Evolutionary conservation across 2,113 vertebrate genomes (phyloP).

Genomic region (Chionodraco myersi): DNA sequence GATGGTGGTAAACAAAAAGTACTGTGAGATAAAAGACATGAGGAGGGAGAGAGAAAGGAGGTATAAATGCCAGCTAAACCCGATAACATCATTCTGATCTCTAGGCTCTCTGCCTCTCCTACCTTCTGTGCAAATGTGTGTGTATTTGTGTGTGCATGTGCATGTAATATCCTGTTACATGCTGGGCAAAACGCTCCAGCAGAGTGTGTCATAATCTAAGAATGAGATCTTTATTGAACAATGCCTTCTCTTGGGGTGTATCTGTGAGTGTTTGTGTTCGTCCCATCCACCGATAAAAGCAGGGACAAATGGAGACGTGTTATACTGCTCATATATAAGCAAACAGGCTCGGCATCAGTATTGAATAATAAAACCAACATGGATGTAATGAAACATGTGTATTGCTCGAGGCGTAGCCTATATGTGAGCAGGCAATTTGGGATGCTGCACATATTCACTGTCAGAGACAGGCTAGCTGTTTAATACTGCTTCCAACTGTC

Average conservation of each 20-base stretch:
- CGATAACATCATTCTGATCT: constrained; percentile 61
- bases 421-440: background rate
- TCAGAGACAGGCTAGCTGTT: background rate
- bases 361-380: constrained; percentile 29
- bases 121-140: constrained; percentile 3
- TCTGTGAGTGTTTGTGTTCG: constrained; percentile 6
- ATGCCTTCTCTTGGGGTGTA: constrained; percentile 37
- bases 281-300: constrained; percentile 7
- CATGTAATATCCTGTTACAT: constrained; percentile 68
- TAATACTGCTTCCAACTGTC: too few relatives aligned
- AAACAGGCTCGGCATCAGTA: constrained; percentile 26
- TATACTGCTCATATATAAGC: constrained; percentile 17
- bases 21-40: constrained; percentile 39
- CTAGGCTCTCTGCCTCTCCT: constrained; percentile 11
- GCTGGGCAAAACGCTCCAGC: constrained; percentile 44
- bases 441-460: background rate
- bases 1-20: constrained; percentile 50
- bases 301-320: constrained; percentile 1
- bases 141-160: background rate
- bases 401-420: constrained; percentile 1
- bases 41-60: constrained; percentile 22
- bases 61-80: constrained; percentile 49
- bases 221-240: constrained; percentile 58
- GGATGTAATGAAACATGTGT: constrained; percentile 20
- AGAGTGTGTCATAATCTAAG: constrained; percentile 61